Base-by-base conservation (phyloP, 2,888 invertebrate genomes). In the Caenorhabditis panamensis region DNA sequence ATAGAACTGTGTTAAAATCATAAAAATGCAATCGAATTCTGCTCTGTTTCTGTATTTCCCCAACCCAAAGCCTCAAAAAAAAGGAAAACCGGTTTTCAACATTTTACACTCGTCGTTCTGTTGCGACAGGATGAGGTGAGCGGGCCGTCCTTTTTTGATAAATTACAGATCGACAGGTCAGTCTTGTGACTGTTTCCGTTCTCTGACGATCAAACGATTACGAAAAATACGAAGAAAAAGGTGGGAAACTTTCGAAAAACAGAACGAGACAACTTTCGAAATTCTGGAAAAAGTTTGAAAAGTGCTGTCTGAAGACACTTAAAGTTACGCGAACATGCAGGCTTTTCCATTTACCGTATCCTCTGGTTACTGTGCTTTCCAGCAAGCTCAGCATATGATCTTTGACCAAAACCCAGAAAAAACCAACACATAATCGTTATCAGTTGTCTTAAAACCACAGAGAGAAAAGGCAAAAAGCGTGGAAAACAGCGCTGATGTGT, bases 21-120 rank as follows among this genome's bases (percentile, higher is more conserved):
- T 6, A 56, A 53, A 28, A 37, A 20, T 9, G 37, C 31, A 28
- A 71, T 8, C 18, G 20, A 71, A 51, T 11, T 24, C 54, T 13
- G 54, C 28, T 54, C 54, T 54, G 54, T 54, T 28, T n/a, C 54
- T 31, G n/a, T n/a, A n/a, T n/a, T n/a, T n/a, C n/a, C n/a, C n/a
- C 26, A n/a, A n/a, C 54, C 28, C 54, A 54, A 54, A 54, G 22
- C 54, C 54, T 5, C 51, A 41, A 16, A 37, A 24, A 16, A 22
- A 13, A 20, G 51, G 18, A 51, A 73, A 76, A 76, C 76, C 68
- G 62, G 76, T 76, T 76, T 76, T 76, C 26, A 68, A 68, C 64
- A 73, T 61, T 54, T 66, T 72, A 72, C 72, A 64, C 72, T 63
- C 41, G 31, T 18, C 20, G 41, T 24, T 41, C 41, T 41, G 18